A percentile compares a stretch with the other conserved stretches of the same genome.
phyloP scores from a whole-genome alignment of 2,113 vertebrate species.

The Oreochromis niloticus region DNA sequence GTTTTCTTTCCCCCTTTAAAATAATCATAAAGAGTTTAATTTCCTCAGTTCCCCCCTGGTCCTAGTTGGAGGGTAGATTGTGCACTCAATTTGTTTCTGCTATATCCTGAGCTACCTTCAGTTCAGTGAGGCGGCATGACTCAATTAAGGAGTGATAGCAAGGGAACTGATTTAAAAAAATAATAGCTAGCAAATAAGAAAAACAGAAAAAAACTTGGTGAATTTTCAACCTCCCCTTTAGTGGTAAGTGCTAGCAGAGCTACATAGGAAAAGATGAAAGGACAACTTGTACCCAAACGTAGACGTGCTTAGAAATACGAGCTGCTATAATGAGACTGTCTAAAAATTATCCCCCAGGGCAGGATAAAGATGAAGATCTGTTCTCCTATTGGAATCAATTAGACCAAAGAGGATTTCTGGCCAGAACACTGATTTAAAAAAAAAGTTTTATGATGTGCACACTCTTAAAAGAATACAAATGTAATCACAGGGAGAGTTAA shows the following conservation, averaged over 20 bases:
- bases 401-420: slow-evolving; percentile 15
- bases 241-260: not conserved
- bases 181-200: not conserved
- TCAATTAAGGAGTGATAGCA: slow-evolving; percentile 33
- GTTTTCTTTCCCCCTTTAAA: not conserved
- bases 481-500: not conserved
- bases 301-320: slow-evolving; percentile 31
- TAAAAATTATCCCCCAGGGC: slow-evolving; percentile 43
- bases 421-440: not conserved
- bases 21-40: not conserved
- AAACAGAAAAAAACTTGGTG: slow-evolving; percentile 1
- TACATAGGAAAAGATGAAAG: slow-evolving; percentile 18
- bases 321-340: slow-evolving; percentile 46
- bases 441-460: not conserved
- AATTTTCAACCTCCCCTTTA: not conserved
- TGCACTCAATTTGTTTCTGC: slow-evolving; percentile 1
- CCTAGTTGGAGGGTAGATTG: not conserved
- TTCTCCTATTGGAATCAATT: slow-evolving; percentile 38
- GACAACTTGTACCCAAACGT: slow-evolving; percentile 15
- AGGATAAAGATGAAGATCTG: slow-evolving; percentile 41
- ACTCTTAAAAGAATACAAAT: not conserved
- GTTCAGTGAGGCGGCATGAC: not conserved
- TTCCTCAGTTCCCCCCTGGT: not conserved
- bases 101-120: not conserved
- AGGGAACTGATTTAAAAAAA: slow-evolving; percentile 5